Evolutionary conservation across 1,140 invertebrate species (phyloP).

Genomic region (Drosophila hydei): DNA sequence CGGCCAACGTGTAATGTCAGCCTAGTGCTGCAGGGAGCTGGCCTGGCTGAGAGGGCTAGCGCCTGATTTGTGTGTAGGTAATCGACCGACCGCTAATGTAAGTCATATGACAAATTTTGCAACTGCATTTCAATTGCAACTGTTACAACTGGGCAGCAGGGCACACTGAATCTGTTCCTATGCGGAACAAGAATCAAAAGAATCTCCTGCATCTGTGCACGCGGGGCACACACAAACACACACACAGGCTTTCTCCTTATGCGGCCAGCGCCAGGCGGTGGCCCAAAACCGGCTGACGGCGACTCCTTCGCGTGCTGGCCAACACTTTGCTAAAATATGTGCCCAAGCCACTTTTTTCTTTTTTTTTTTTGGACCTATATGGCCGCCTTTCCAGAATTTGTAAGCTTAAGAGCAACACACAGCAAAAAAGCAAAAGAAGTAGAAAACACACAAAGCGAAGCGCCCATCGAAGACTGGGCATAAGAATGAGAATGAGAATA

Average conservation of each 20-base stretch:
- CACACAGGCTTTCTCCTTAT: slow-evolving; percentile 71
- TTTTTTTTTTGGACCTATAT: slow-evolving; percentile 39
- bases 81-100: slow-evolving; percentile 60
- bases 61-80: slow-evolving; percentile 21
- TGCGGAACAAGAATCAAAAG: slow-evolving; percentile 42
- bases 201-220: slow-evolving; percentile 20
- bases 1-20: slow-evolving; percentile 41
- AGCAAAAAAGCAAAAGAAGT: slow-evolving; percentile 33
- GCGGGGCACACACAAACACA: neutral
- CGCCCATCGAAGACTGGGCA: slow-evolving; percentile 50
- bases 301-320: slow-evolving; percentile 74
- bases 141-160: slow-evolving; percentile 10
- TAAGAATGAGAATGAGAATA: slow-evolving; percentile 37
- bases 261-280: slow-evolving; percentile 35
- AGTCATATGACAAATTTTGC: slow-evolving; percentile 74
- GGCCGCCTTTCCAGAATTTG: slow-evolving; percentile 73
- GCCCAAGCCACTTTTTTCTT: slow-evolving; percentile 67
- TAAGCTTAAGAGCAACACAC: slow-evolving; percentile 62
- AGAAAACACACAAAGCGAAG: slow-evolving; percentile 65
- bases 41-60: slow-evolving; percentile 10
- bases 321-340: slow-evolving; percentile 75
- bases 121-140: slow-evolving; percentile 32
- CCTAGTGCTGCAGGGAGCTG: slow-evolving; percentile 4
- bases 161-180: slow-evolving; percentile 31
- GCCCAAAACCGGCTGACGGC: slow-evolving; percentile 45